Evolutionary conservation across 2,113 vertebrate species (phyloP), one percentile per base, ranked within the genome.

Genomic region (Brachyhypopomus gauderio): DNA sequence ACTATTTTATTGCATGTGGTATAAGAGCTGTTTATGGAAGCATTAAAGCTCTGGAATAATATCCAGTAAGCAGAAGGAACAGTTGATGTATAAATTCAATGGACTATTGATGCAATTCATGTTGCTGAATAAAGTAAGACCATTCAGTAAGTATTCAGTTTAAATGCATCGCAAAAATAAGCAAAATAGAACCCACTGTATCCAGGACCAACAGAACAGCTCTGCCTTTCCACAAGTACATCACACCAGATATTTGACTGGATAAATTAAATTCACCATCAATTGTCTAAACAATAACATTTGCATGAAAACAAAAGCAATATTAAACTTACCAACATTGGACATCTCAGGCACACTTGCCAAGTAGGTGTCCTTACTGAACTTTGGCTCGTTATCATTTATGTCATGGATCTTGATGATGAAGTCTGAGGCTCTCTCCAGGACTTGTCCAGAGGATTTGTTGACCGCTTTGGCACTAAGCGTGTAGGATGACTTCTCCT

Each of bases 401-500:
- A 99, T 98, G 89, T 99, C 98, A 0, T 99, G 97, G 71, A 99
- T 99, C 90, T 99, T 99, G 88, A 99, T 98, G 83, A 98, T 95
- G 80, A 99, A 99, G 85, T 99, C 97, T 0, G 98, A 99, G 91
- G 97, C 96, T 0, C 95, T 94, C 80, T 99, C 98, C 88, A 99
- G 94, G 83, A 97, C 95, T 0, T 92, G 88, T 63, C 96, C 96
- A 2, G 96, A 98, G 84, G 90, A 94, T 81, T 95, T 91, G 87
- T 97, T 96, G 91, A 99, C 88, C 36, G 97, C 98, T 89, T 98
- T 97, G 83, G 98, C 98, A 60, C 94, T 92, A 30, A 99, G 95
- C 6, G 95, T 93, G 80, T 99, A 99, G 74, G 95, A 90, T 30
- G 97, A 94, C 58, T 95, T 98, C 89, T 99, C 97, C 89, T 99